Conservation (phyloP, 2,113 vertebrate genomes). For the Fulmarus glacialis region DNA sequence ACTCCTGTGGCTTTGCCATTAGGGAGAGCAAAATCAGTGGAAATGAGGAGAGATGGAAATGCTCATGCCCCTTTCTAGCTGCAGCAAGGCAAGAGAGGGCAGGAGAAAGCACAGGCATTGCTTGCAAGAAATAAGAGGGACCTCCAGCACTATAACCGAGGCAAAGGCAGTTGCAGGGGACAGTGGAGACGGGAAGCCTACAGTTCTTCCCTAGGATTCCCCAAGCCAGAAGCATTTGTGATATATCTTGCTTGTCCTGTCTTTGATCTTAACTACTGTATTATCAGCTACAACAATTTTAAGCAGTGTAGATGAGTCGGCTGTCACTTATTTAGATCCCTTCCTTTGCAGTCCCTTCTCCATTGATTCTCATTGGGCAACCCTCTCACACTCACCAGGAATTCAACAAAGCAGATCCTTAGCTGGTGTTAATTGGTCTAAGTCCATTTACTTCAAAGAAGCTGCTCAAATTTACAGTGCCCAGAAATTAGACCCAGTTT, state of each 20-base stretch:
- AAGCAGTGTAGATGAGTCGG: neutral
- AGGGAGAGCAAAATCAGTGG: neutral
- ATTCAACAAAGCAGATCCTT: constrained; percentile 14
- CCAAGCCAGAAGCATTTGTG: neutral
- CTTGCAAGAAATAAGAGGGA: neutral
- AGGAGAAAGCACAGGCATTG: neutral
- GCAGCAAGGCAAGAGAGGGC: neutral
- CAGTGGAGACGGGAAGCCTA: neutral
- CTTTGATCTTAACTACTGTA: neutral
- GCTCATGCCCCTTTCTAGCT: neutral
- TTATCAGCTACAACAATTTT: neutral
- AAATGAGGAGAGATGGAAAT: neutral
- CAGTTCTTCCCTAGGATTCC: neutral
- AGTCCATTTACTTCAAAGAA: constrained; percentile 43
- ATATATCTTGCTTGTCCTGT: neutral
- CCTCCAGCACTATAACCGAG: neutral
- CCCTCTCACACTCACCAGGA: neutral
- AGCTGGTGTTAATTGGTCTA: constrained; percentile 16
- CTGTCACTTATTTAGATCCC: neutral
- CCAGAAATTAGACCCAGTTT: constrained; percentile 47
- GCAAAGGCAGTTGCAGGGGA: neutral
- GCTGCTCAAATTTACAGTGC: neutral
- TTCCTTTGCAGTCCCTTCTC: neutral
- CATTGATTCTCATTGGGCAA: neutral
- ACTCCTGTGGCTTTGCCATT: neutral